Base-by-base conservation (phyloP, 2,888 invertebrate species). In the Sacculina carcini region DNA sequence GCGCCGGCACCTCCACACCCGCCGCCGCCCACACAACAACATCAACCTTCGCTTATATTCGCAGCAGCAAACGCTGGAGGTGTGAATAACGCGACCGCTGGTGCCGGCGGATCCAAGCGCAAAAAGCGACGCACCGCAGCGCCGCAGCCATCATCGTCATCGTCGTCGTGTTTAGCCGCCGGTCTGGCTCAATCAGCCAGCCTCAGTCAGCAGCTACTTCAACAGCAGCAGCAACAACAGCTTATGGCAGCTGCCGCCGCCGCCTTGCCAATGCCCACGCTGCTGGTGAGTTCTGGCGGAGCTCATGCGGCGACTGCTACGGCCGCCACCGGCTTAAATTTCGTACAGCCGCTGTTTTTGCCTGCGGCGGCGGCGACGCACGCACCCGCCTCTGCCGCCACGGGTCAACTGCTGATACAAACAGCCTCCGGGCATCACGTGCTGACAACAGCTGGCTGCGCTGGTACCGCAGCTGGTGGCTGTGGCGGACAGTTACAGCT, bases 271-370 rank as follows among this genome's bases (percentile, higher is more conserved):
- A 81, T 66, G 26, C 42, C 5, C 16, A 28, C 42, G 28, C 28
- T 42, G 42, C 26, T 28, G 28, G 9, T 28, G 26, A 26, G 40
- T 26, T 23, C 14, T 77, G 14, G 77, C 78, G 7, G 76, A 78
- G 0, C 77, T 75, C 16, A 64, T 63, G 61, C 53, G 63, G 40
- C 63, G 64, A 59, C 42, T 57, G 58, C 40, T 76, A 74, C 59
- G 76, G 73, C 65, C 64, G 42, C 64, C 38, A 36, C 12, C 29
- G 53, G 26, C 38, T 24, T 75, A 2, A 77, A 77, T 3, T 75
- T 79, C 69, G 69, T 79, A 60, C 80, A 79, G 63, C 79, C 79
- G 2, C 64, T 79, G 48, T 79, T 81, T 53, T 75, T 81, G 2
- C 80, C 80, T 0, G n/a, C n/a, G n/a, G n/a, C n/a, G n/a, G n/a